phyloP scores from a whole-genome alignment of 2,797 vertebrate species.

The Epinephelus coioides region DNA sequence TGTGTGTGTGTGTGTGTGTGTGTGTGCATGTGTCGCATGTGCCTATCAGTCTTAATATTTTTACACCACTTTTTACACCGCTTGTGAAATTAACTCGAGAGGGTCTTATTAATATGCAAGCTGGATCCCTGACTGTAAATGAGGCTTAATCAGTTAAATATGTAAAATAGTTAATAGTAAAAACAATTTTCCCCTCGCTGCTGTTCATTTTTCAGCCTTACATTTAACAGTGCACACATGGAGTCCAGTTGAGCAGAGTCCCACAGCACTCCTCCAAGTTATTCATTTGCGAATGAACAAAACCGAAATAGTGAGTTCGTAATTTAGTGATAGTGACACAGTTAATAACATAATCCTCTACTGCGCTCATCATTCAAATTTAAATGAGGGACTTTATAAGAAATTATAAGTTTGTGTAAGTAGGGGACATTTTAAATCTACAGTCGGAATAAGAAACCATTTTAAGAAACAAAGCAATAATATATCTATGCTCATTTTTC shows the following conservation, averaged over 20 bases:
- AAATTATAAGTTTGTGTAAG: neutral
- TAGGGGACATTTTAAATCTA: neutral
- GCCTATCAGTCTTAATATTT: constrained; percentile 13
- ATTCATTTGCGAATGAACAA: constrained; percentile 2
- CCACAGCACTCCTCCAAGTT: neutral
- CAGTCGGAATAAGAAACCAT: neutral
- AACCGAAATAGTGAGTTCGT: neutral
- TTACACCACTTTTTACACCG: constrained; percentile 2
- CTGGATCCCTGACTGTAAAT: constrained; percentile 12
- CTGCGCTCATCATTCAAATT: neutral
- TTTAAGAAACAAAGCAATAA: neutral
- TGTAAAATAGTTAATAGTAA: constrained; percentile 1
- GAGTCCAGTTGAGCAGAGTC: neutral
- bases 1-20: neutral
- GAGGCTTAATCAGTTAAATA: constrained; percentile 4
- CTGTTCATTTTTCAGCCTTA: neutral
- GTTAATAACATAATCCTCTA: constrained; percentile 1
- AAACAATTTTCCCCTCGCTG: neutral
- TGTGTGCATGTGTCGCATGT: neutral
- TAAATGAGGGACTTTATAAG: neutral
- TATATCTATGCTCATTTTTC: neutral
- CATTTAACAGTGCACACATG: constrained; percentile 11
- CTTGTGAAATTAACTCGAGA: constrained; percentile 15
- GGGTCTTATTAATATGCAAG: constrained; percentile 11
- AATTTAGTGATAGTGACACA: neutral